These are phyloP conservation scores for Ctenochaetus hawaiiensis DNA, from an alignment of 2,797 vertebrate species.

Conservation along the genomic window DNA sequence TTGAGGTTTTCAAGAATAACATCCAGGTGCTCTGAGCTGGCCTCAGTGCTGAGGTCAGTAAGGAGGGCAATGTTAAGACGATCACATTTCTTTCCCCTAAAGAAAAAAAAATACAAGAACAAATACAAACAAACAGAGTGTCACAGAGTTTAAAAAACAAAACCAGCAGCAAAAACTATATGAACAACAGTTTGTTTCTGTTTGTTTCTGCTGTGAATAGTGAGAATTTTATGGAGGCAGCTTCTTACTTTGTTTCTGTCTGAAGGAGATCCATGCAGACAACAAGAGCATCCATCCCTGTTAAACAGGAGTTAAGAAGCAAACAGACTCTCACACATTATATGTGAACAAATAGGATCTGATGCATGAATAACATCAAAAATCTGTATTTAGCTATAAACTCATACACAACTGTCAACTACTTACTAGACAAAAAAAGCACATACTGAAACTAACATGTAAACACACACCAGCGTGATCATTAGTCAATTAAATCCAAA, in stretches of 20 bases:
- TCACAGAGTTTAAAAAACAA: neutral
- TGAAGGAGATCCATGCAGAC: constrained; percentile 97
- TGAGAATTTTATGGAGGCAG: neutral
- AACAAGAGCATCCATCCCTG: constrained; percentile 95
- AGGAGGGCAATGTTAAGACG: constrained; percentile 91
- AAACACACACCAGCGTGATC: neutral
- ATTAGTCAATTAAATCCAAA: neutral
- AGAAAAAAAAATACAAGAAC: constrained; percentile 40
- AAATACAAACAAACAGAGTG: constrained; percentile 1
- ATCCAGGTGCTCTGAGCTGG: constrained; percentile 90
- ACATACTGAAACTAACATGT: neutral
- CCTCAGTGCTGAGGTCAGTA: constrained; percentile 90
- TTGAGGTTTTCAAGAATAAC: constrained; percentile 91
- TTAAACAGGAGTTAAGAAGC: constrained; percentile 67
- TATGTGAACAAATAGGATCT: neutral
- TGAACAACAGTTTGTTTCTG: neutral
- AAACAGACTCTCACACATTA: neutral
- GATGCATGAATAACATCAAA: neutral
- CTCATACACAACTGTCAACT: neutral
- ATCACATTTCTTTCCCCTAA: constrained; percentile 92
- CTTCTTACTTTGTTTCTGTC: constrained; percentile 90
- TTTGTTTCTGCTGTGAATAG: neutral
- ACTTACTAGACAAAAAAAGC: neutral
- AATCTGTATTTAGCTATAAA: neutral
- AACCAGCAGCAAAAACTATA: neutral